These are phyloP conservation scores for Penaeus monodon DNA, from an alignment of 2,888 invertebrate genomes.

Conservation along the genomic window DNA sequence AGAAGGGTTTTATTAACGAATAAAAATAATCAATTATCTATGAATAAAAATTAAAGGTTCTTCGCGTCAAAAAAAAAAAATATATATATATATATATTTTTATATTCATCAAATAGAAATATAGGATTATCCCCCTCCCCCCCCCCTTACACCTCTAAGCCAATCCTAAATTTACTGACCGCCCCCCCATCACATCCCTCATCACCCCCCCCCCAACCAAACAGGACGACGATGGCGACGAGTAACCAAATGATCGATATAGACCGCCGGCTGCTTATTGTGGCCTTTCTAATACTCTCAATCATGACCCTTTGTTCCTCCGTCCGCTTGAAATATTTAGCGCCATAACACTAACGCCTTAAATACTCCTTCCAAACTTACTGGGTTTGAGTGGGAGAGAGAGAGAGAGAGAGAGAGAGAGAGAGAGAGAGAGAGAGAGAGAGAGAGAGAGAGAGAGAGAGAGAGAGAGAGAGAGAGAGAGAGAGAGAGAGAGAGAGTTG, in stretches of 20 bases:
- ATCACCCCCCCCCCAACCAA: background rate
- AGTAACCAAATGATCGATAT: constrained; percentile 41
- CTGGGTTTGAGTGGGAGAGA: too few relatives aligned
- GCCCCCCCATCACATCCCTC: background rate
- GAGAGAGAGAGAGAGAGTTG: too few relatives aligned
- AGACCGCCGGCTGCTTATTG: constrained; percentile 50
- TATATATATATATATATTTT: too few relatives aligned
- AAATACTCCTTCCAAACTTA: constrained; percentile 31
- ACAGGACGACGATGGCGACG: constrained; percentile 14
- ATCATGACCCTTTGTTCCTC: constrained; percentile 58
- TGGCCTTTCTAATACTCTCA: constrained; percentile 53
- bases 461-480: too few relatives aligned
- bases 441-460: too few relatives aligned
- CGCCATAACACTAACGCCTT: constrained; percentile 42
- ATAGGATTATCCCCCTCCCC: background rate
- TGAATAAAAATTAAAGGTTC: too few relatives aligned
- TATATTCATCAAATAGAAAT: too few relatives aligned
- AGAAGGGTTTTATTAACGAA: too few relatives aligned
- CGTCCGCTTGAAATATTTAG: constrained; percentile 56
- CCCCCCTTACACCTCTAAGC: background rate
- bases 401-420: too few relatives aligned
- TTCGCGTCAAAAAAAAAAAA: too few relatives aligned
- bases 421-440: too few relatives aligned
- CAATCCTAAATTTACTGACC: background rate
- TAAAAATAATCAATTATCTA: too few relatives aligned